Evolutionary conservation across 1,140 invertebrate genomes (phyloP).

Genomic region (Nasonia giraulti): DNA sequence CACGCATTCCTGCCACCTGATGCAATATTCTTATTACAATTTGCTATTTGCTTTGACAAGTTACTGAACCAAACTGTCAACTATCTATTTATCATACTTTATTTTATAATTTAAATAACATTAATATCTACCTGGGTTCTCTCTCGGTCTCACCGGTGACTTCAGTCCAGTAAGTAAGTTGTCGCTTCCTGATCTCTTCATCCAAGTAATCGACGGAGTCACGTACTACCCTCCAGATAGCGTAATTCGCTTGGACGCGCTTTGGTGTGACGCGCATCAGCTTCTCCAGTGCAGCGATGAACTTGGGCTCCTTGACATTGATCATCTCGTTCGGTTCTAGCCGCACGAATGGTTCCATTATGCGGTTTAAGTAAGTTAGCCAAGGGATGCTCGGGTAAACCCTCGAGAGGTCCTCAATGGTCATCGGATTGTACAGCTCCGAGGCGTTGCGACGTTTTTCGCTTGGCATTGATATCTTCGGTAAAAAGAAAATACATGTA

Average conservation of each 20-base stretch:
- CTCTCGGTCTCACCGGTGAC: conserved; percentile 75
- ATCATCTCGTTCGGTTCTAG: conserved; percentile 66
- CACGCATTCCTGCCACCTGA: conserved; percentile 75
- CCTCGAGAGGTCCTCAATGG: conserved; percentile 73
- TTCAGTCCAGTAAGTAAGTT: conserved; percentile 76
- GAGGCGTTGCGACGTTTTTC: conserved; percentile 81
- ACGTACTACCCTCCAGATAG: conserved; percentile 77
- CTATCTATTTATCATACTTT: no score
- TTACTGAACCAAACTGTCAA: neutral
- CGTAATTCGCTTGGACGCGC: conserved; percentile 79
- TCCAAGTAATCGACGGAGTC: conserved; percentile 76
- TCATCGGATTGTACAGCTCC: conserved; percentile 81
- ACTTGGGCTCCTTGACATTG: conserved; percentile 77
- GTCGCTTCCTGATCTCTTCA: conserved; percentile 74
- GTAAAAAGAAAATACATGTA: neutral
- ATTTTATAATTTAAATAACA: no score
- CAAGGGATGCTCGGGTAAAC: conserved; percentile 75
- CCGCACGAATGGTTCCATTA: conserved; percentile 65
- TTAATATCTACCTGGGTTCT: conserved; percentile 68
- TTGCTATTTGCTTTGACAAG: neutral
- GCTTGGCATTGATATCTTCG: conserved; percentile 76
- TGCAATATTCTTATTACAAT: neutral
- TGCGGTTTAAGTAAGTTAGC: conserved; percentile 74
- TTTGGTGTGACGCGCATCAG: conserved; percentile 76
- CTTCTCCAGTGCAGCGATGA: conserved; percentile 75